A percentile compares a stretch with the other conserved stretches of the same genome.
Evolutionary conservation across 2,888 invertebrate genomes (phyloP).

Genomic region (Flexamia atlantica): DNA sequence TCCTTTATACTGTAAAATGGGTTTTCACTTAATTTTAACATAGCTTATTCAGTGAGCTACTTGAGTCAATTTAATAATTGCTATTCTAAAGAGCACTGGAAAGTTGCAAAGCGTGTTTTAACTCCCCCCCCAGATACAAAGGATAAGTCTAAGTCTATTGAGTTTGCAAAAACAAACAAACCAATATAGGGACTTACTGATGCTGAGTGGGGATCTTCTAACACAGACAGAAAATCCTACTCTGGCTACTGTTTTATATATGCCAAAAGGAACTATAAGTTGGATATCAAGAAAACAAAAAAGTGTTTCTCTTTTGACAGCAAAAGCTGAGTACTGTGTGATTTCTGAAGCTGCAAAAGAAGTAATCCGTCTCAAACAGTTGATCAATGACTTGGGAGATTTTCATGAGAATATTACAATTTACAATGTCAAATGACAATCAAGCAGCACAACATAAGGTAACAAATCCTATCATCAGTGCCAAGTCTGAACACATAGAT

Average conservation of each 20-base stretch:
- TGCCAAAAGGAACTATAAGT: too few relatives aligned
- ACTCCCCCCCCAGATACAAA: slow-evolving; percentile 41
- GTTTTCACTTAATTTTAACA: not conserved
- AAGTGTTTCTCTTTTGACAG: not conserved
- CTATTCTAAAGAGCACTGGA: slow-evolving; percentile 44
- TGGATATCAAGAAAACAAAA: not conserved
- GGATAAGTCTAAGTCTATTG: slow-evolving; percentile 15
- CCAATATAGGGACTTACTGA: slow-evolving; percentile 47
- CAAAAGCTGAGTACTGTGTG: too few relatives aligned
- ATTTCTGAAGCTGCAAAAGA: too few relatives aligned
- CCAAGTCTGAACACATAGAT: too few relatives aligned
- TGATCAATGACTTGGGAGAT: too few relatives aligned
- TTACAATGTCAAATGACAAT: too few relatives aligned
- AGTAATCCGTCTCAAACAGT: too few relatives aligned
- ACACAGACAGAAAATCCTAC: slow-evolving; percentile 64
- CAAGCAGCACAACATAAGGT: too few relatives aligned
- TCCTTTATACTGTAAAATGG: too few relatives aligned
- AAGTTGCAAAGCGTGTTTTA: slow-evolving; percentile 51
- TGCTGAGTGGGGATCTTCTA: slow-evolving; percentile 63
- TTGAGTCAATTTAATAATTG: slow-evolving; percentile 51
- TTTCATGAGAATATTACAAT: too few relatives aligned
- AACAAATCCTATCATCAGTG: too few relatives aligned
- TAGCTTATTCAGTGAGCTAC: slow-evolving; percentile 47
- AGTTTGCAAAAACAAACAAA: slow-evolving; percentile 38
- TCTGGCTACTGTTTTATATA: slow-evolving; percentile 61